Conservation (phyloP, 2,113 vertebrate genomes). For the Corynorhinus townsendii region DNA sequence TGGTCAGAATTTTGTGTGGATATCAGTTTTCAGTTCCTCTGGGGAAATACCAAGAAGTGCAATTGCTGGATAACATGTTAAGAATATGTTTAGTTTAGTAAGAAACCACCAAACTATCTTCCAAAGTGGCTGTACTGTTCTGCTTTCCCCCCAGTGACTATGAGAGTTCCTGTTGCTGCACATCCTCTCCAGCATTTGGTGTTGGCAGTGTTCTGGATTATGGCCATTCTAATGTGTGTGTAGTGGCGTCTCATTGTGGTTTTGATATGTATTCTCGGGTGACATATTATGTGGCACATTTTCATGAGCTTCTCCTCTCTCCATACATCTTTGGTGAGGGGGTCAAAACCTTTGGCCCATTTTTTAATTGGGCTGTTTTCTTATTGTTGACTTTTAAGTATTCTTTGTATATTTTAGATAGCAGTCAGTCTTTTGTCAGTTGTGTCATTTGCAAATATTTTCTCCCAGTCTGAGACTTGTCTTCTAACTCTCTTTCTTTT, state of each 20-base stretch:
- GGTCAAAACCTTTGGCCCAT: background rate
- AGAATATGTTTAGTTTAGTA: background rate
- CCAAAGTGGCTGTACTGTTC: background rate
- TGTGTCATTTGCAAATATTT: background rate
- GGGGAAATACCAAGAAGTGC: background rate
- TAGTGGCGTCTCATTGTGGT: background rate
- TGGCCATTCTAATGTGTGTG: background rate
- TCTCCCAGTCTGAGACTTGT: background rate
- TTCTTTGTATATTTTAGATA: background rate
- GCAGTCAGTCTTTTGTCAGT: background rate
- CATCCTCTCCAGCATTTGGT: background rate
- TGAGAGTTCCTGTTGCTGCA: background rate
- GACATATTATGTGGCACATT: background rate
- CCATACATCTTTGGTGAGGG: background rate
- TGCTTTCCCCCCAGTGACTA: background rate
- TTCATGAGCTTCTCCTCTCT: background rate
- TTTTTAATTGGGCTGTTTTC: background rate
- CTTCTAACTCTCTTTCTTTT: background rate
- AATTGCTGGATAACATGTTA: background rate
- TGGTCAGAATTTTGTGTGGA: background rate
- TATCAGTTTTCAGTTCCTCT: background rate
- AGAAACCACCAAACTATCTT: background rate
- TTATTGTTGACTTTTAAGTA: background rate
- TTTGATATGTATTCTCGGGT: background rate
- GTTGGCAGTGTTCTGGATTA: background rate